Conservation (phyloP, 2,888 invertebrate genomes). For the Anarsia innoxiella region DNA sequence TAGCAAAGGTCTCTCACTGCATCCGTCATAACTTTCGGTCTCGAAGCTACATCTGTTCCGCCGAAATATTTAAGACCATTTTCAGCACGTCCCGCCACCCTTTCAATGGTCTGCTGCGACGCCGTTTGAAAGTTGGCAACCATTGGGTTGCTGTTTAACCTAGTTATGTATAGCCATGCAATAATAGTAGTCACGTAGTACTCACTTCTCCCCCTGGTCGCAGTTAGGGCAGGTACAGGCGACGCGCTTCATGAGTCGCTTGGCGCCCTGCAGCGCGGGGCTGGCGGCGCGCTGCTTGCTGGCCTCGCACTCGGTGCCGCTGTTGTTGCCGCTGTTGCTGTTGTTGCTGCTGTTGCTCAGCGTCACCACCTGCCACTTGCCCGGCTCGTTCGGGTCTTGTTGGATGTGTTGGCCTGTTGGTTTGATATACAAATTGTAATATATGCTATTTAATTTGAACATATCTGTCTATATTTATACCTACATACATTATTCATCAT, state of each 20-base stretch:
- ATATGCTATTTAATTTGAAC: too few relatives aligned
- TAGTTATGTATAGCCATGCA: too few relatives aligned
- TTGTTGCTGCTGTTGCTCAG: constrained; percentile 33
- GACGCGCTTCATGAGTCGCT: constrained; percentile 84
- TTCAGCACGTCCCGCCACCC: too few relatives aligned
- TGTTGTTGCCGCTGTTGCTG: constrained; percentile 20
- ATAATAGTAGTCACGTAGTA: constrained; percentile 13
- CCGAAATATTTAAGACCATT: too few relatives aligned
- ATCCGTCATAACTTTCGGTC: too few relatives aligned
- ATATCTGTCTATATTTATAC: background rate
- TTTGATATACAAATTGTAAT: background rate
- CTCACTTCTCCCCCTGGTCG: constrained; percentile 86
- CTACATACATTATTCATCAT: too few relatives aligned
- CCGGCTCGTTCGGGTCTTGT: constrained; percentile 87
- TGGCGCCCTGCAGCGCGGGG: constrained; percentile 37
- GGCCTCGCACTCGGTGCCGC: constrained; percentile 52
- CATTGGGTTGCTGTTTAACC: too few relatives aligned
- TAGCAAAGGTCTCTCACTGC: too few relatives aligned
- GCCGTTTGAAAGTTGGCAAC: too few relatives aligned
- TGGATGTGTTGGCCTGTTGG: constrained; percentile 81
- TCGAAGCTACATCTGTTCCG: too few relatives aligned
- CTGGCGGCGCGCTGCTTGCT: constrained; percentile 45
- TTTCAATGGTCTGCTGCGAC: too few relatives aligned
- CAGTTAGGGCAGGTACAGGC: constrained; percentile 99
- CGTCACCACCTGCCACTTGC: constrained; percentile 87